Evolutionary conservation across 2,888 invertebrate species (phyloP).

Genomic region (Brachylomia viminalis): DNA sequence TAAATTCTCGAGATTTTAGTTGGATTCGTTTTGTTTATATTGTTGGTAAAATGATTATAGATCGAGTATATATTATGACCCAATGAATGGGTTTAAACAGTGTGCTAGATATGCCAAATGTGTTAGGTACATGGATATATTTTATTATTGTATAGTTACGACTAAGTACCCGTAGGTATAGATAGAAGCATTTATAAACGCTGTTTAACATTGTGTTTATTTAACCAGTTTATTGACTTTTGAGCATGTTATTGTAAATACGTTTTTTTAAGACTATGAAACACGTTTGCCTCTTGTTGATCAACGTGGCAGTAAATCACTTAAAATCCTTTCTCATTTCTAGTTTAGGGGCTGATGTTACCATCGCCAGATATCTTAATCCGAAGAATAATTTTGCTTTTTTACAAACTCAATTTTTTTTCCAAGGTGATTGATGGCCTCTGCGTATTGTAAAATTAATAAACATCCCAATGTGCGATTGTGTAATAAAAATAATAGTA

Average conservation of each 20-base stretch:
- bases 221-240: constrained; percentile 2
- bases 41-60: constrained; percentile 35
- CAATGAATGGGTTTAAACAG: constrained; percentile 47
- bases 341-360: too few species aligned
- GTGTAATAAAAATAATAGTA: not conserved
- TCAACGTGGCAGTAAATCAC: not conserved
- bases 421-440: not conserved
- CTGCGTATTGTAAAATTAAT: not conserved
- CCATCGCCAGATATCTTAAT: not conserved
- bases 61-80: constrained; percentile 34
- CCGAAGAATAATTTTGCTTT: not conserved
- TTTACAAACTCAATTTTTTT: not conserved
- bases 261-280: not conserved
- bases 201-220: constrained; percentile 32
- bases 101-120: constrained; percentile 72
- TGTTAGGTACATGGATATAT: constrained; percentile 67
- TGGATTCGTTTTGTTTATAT: constrained; percentile 14
- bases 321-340: not conserved
- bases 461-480: constrained; percentile 27
- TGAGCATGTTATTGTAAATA: constrained; percentile 21
- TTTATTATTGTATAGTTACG: constrained; percentile 68
- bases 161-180: constrained; percentile 60
- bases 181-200: constrained; percentile 62
- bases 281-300: not conserved
- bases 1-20: not conserved